Percentiles rank a stretch among this genome's conserved stretches.
These are phyloP conservation scores for Cotesia glomerata DNA, from an alignment of 1,140 invertebrate genomes.

Conservation along the genomic window DNA sequence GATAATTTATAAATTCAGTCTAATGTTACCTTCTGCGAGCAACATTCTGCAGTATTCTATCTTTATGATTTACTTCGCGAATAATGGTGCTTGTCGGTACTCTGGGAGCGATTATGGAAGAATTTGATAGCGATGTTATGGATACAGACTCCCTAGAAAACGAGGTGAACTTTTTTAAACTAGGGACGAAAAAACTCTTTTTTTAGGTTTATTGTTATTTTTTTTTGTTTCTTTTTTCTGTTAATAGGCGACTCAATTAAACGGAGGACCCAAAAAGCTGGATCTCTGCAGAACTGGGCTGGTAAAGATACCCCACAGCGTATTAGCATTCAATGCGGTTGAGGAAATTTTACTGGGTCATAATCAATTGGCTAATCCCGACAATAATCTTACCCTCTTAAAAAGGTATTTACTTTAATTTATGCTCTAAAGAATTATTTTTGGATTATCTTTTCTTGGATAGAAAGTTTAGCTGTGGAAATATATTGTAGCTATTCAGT, in stretches of 20 bases:
- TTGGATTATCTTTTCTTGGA: too few relatives aligned
- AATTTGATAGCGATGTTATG: conserved; percentile 49
- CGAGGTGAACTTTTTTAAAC: conserved; percentile 46
- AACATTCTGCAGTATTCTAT: too few relatives aligned
- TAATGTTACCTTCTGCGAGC: too few relatives aligned
- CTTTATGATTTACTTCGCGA: too few relatives aligned
- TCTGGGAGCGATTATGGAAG: conserved; percentile 51
- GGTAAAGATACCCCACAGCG: conserved; percentile 55
- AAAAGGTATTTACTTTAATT: conserved; percentile 45
- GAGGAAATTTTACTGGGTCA: conserved; percentile 66
- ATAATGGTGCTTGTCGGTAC: conserved; percentile 46
- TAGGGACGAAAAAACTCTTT: neutral
- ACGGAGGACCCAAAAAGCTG: conserved; percentile 53
- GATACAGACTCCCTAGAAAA: conserved; percentile 59
- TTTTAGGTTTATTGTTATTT: too few relatives aligned
- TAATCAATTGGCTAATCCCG: conserved; percentile 58
- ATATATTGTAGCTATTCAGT: too few relatives aligned
- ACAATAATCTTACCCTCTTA: conserved; percentile 53
- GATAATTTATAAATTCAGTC: too few relatives aligned
- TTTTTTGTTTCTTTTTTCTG: neutral
- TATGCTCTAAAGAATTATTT: conserved; percentile 23
- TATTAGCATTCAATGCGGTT: conserved; percentile 54
- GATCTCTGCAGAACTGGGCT: conserved; percentile 59
- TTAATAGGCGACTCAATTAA: conserved; percentile 58
- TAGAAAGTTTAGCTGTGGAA: too few relatives aligned